Evolutionary conservation across 2,888 invertebrate genomes (phyloP).

Genomic region (Phortica magna): DNA sequence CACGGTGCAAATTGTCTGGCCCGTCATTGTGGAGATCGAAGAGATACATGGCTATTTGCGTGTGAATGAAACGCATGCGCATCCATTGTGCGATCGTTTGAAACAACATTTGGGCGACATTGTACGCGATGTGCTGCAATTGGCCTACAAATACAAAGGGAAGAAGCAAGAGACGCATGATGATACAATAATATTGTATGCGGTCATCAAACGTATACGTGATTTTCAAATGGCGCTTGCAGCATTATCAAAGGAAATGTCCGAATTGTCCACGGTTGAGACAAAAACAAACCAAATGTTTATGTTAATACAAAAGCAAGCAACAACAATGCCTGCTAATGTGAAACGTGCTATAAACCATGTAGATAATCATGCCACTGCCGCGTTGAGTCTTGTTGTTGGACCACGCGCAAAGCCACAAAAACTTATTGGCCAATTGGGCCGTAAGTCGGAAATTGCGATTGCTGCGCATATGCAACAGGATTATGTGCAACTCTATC

Average conservation of each 20-base stretch:
- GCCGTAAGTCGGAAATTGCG: conserved; percentile 45
- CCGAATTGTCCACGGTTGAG: neutral
- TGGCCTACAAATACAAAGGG: conserved; percentile 52
- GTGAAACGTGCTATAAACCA: neutral
- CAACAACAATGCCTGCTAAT: neutral
- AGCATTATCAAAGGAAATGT: conserved; percentile 1
- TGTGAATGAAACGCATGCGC: conserved; percentile 49
- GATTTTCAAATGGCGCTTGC: conserved; percentile 54
- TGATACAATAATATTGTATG: conserved; percentile 52
- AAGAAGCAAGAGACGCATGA: neutral
- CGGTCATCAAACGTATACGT: conserved; percentile 61
- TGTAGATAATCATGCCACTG: conserved; percentile 39
- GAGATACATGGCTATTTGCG: conserved; percentile 54
- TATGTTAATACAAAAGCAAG: neutral
- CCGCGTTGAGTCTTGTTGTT: conserved; percentile 57
- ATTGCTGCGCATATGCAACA: conserved; percentile 59
- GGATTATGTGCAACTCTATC: conserved; percentile 74
- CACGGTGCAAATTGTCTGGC: conserved; percentile 67
- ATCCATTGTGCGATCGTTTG: conserved; percentile 51
- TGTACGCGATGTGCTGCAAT: conserved; percentile 60
- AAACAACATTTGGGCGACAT: conserved; percentile 51
- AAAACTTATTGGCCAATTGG: conserved; percentile 56
- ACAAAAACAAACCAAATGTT: neutral
- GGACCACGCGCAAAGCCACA: conserved; percentile 19
- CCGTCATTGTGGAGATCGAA: conserved; percentile 61